Evolutionary conservation across 2,113 vertebrate species (phyloP).

Genomic region (Lepidothrix coronata): DNA sequence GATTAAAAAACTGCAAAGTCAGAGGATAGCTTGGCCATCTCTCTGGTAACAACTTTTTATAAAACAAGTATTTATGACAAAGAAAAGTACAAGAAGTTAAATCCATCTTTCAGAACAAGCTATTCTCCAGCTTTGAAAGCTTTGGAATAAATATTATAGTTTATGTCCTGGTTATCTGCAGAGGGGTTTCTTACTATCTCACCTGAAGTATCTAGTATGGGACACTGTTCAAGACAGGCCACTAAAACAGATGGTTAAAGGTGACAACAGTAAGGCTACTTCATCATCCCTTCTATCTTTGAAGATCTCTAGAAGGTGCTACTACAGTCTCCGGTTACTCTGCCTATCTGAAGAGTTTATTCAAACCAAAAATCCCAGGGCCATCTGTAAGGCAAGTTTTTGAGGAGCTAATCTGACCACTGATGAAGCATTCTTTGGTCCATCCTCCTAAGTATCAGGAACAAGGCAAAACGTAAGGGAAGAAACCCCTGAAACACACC

Average conservation of each 20-base stretch:
- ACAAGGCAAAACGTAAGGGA: not conserved
- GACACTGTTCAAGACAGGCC: not conserved
- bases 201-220: not conserved
- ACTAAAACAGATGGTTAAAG: not conserved
- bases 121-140: not conserved
- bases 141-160: not conserved
- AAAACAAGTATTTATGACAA: not conserved
- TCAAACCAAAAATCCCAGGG: not conserved
- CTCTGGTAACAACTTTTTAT: not conserved
- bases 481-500: not conserved
- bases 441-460: not conserved
- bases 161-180: not conserved
- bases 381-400: not conserved
- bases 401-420: not conserved
- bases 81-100: not conserved
- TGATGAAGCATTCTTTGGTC: not conserved
- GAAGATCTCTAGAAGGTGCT: not conserved
- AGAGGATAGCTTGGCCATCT: not conserved
- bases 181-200: not conserved
- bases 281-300: not conserved
- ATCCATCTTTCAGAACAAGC: not conserved
- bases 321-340: not conserved
- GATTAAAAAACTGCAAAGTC: constrained; percentile 9
- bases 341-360: not conserved
- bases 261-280: not conserved